Conservation (phyloP, 30 jellyfish, hydroid and myxozoan genomes). For the Hydractinia echinata region DNA sequence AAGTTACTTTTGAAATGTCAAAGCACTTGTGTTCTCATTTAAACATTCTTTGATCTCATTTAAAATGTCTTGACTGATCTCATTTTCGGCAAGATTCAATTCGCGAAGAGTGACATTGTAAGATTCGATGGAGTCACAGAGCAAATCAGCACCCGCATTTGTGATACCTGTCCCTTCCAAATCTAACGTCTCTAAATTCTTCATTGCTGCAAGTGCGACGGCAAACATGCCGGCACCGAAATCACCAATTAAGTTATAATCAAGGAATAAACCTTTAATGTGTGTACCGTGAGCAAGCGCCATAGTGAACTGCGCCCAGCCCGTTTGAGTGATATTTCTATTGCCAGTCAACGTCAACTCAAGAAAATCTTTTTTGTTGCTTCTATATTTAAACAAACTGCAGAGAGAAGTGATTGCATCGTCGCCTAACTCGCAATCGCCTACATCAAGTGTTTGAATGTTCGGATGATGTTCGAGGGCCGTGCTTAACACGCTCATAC, state of each 20-base stretch:
- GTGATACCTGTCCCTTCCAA: constrained; percentile 88
- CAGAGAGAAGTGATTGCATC: constrained; percentile 70
- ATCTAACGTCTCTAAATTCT: constrained; percentile 54
- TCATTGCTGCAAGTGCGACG: constrained; percentile 87
- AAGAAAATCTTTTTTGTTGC: constrained; percentile 36
- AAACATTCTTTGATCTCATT: constrained; percentile 75
- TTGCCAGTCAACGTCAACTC: constrained; percentile 93
- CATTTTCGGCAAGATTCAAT: constrained; percentile 74
- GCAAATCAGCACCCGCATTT: constrained; percentile 86
- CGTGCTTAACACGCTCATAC: constrained; percentile 61
- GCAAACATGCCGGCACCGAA: constrained; percentile 98
- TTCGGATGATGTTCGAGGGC: constrained; percentile 87
- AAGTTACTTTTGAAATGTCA: not conserved
- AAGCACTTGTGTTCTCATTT: constrained; percentile 25
- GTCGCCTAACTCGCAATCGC: constrained; percentile 90
- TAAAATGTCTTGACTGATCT: constrained; percentile 61
- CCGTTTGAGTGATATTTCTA: constrained; percentile 72
- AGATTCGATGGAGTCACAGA: constrained; percentile 68
- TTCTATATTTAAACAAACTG: constrained; percentile 36
- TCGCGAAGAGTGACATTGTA: constrained; percentile 55
- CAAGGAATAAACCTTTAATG: constrained; percentile 67
- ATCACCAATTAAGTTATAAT: constrained; percentile 83
- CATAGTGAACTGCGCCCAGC: constrained; percentile 98
- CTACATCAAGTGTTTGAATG: constrained; percentile 78
- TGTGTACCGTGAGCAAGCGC: constrained; percentile 72